Evolutionary conservation across 1,140 invertebrate species (phyloP).

Genomic region (Brachionus asplanchnoidis): DNA sequence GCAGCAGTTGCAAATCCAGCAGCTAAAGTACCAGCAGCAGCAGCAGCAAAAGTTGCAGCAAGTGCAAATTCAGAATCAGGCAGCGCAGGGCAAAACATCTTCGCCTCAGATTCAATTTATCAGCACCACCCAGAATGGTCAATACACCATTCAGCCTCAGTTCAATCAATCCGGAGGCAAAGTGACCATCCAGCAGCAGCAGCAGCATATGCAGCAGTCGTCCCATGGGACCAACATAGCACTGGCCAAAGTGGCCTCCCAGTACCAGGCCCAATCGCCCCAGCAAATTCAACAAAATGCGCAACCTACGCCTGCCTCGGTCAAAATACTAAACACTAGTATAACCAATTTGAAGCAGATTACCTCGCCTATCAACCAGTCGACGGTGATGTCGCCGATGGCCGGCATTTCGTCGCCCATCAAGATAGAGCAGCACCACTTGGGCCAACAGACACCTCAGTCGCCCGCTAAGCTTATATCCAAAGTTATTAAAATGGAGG

Average conservation of each 20-base stretch:
- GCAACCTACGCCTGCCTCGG: not conserved
- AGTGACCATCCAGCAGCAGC: slow-evolving; percentile 23
- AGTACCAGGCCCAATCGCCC: not conserved
- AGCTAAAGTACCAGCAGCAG: slow-evolving; percentile 19
- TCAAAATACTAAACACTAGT: slow-evolving; percentile 31
- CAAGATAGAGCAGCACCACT: not conserved
- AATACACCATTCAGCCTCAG: not conserved
- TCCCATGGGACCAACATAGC: not conserved
- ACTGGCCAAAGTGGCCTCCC: not conserved
- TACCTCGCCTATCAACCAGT: not conserved
- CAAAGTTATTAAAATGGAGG: slow-evolving; percentile 11
- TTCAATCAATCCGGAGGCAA: not conserved
- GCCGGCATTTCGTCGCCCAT: not conserved
- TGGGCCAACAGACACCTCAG: not conserved
- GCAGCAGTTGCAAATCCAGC: slow-evolving; percentile 13
- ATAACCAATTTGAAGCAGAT: not conserved
- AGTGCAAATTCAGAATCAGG: not conserved
- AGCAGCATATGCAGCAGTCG: slow-evolving; percentile 3
- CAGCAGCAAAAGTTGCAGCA: slow-evolving; percentile 8
- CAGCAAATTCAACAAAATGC: slow-evolving; percentile 22
- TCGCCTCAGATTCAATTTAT: slow-evolving; percentile 22
- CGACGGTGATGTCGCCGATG: not conserved
- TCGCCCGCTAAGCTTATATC: not conserved
- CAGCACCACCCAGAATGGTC: not conserved
- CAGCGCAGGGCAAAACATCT: not conserved